Percentiles rank a stretch among this genome's conserved stretches.
These are phyloP conservation scores for Sisyra nigra DNA, from an alignment of 2,888 invertebrate genomes.

Conservation along the genomic window DNA sequence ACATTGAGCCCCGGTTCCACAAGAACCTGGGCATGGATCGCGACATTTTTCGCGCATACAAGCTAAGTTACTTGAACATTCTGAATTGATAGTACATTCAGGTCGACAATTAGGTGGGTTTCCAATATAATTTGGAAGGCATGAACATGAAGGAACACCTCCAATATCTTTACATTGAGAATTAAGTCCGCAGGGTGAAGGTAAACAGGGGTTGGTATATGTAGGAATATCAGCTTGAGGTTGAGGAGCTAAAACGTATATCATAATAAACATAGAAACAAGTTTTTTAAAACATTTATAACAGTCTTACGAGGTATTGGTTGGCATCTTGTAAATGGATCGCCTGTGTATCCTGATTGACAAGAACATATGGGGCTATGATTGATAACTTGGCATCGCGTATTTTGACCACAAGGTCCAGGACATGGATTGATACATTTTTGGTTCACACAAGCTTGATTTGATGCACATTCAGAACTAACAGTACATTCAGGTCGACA, in stretches of 20 bases:
- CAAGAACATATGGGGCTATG: conserved; percentile 71
- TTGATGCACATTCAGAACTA: conserved; percentile 57
- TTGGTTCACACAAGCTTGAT: conserved; percentile 59
- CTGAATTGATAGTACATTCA: conserved; percentile 55
- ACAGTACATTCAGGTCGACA: conserved; percentile 64
- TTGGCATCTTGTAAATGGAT: conserved; percentile 56
- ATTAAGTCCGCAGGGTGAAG: conserved; percentile 52
- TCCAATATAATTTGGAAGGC: conserved; percentile 46
- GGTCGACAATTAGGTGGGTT: conserved; percentile 56
- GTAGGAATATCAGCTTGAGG: conserved; percentile 20
- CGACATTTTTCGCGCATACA: conserved; percentile 58
- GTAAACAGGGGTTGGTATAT: conserved; percentile 44
- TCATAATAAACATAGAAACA: conserved; percentile 16
- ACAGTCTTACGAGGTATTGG: conserved; percentile 29
- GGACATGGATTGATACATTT: conserved; percentile 71
- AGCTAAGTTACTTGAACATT: conserved; percentile 52
- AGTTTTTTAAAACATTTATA: neutral
- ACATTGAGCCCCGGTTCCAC: conserved; percentile 46
- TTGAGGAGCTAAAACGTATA: conserved; percentile 16
- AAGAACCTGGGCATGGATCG: conserved; percentile 58
- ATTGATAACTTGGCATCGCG: conserved; percentile 60
- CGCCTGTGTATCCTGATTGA: conserved; percentile 46
- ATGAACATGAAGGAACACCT: conserved; percentile 45
- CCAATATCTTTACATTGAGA: conserved; percentile 44
- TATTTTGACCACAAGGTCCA: conserved; percentile 62